Conservation (phyloP, 2,888 invertebrate genomes). For the Pteria penguin region DNA sequence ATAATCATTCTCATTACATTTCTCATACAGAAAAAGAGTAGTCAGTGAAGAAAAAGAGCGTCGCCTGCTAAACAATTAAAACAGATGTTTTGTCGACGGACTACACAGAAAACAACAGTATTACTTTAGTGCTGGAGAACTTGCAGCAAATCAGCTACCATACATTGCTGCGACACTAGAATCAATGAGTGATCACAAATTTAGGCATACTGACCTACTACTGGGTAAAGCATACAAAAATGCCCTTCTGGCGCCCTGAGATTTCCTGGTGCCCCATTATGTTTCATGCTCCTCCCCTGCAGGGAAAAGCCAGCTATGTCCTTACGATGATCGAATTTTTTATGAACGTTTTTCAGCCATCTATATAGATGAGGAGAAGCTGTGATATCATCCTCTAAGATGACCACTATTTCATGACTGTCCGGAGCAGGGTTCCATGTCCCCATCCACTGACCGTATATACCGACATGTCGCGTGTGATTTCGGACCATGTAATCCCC, state of each 20-base stretch:
- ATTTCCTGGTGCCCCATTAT: constrained; percentile 42
- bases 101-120: no score
- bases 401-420: constrained; percentile 65
- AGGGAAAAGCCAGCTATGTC: constrained; percentile 64
- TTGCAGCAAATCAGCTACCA: no score
- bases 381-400: constrained; percentile 72
- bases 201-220: constrained; percentile 51
- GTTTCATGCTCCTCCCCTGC: constrained; percentile 58
- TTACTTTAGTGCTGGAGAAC: no score
- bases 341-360: constrained; percentile 67
- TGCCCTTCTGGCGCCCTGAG: constrained; percentile 49
- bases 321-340: constrained; percentile 52
- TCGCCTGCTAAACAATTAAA: no score
- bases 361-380: constrained; percentile 66
- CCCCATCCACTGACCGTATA: constrained; percentile 59
- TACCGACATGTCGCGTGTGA: constrained; percentile 55
- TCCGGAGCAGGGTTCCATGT: constrained; percentile 64
- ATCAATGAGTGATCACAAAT: no score
- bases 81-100: no score
- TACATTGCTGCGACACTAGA: no score
- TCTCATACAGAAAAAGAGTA: no score
- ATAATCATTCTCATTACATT: no score
- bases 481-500: constrained; percentile 43
- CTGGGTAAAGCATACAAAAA: constrained; percentile 59
- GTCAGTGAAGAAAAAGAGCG: no score